Evolutionary conservation across 1,140 invertebrate genomes (phyloP).

Genomic region (Drosophila lowei): DNA sequence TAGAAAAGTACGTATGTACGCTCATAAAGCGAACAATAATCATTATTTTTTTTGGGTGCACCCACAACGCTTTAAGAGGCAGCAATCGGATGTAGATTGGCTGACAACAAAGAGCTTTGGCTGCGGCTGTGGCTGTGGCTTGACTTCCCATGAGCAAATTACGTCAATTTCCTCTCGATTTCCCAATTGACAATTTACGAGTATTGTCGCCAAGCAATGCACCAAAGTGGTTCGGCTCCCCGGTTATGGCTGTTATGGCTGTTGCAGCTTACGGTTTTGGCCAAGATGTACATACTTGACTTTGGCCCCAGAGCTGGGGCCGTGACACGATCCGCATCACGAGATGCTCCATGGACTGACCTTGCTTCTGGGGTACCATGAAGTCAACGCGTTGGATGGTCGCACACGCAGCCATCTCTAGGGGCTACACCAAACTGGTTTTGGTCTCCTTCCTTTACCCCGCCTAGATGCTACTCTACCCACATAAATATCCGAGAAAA

Average conservation of each 20-base stretch:
- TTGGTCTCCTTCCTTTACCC: constrained; percentile 37
- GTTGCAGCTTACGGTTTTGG: constrained; percentile 40
- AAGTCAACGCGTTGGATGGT: constrained; percentile 20
- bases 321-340: constrained; percentile 30
- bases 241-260: constrained; percentile 32
- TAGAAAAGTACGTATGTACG: constrained; percentile 8
- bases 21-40: constrained; percentile 5
- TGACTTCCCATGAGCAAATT: constrained; percentile 13
- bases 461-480: constrained; percentile 33
- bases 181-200: constrained; percentile 2
- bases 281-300: constrained; percentile 23
- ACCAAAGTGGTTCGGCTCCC: constrained; percentile 3
- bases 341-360: constrained; percentile 24
- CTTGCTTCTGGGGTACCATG: constrained; percentile 24
- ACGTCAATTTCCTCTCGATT: constrained; percentile 32
- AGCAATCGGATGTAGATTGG: constrained; percentile 20
- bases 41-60: constrained; percentile 26
- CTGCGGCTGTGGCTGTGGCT: background rate
- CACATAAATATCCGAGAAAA: constrained; percentile 33
- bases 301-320: constrained; percentile 11
- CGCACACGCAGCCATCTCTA: constrained; percentile 40
- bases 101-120: background rate
- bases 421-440: constrained; percentile 43
- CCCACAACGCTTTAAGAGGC: constrained; percentile 27
- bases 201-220: constrained; percentile 27